Conservation (phyloP, 2,113 vertebrate species). For the Petaurus breviceps region DNA sequence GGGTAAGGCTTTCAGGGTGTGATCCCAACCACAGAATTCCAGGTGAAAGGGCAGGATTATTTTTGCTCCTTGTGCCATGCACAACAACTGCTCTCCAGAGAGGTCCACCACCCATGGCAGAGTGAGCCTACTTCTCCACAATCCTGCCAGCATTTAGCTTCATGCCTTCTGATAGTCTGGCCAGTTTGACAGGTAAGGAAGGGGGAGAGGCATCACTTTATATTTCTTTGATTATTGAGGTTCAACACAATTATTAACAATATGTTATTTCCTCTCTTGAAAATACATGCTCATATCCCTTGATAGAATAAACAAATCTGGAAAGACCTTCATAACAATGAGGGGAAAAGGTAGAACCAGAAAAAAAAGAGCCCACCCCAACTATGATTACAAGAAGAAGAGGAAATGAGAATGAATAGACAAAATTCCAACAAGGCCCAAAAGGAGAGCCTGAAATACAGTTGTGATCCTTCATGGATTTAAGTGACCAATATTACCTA, state of each 20-base stretch:
- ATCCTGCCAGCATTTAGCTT: not conserved
- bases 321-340: not conserved
- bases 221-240: conserved; percentile 1
- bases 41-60: not conserved
- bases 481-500: not conserved
- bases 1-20: not conserved
- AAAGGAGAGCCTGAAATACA: not conserved
- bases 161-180: conserved; percentile 2
- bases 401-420: too few species aligned
- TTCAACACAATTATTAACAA: not conserved
- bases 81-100: not conserved
- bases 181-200: not conserved
- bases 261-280: not conserved
- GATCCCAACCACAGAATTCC: not conserved
- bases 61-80: not conserved
- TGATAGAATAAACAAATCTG: not conserved
- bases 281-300: not conserved
- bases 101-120: not conserved
- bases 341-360: not conserved
- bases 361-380: not conserved
- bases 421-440: too few species aligned
- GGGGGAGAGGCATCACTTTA: not conserved
- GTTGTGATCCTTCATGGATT: not conserved
- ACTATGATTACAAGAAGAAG: too few species aligned
- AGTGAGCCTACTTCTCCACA: not conserved